A percentile compares a stretch with the other conserved stretches of the same genome.
Conservation (phyloP, 2,113 vertebrate genomes). For the Channa argus region DNA sequence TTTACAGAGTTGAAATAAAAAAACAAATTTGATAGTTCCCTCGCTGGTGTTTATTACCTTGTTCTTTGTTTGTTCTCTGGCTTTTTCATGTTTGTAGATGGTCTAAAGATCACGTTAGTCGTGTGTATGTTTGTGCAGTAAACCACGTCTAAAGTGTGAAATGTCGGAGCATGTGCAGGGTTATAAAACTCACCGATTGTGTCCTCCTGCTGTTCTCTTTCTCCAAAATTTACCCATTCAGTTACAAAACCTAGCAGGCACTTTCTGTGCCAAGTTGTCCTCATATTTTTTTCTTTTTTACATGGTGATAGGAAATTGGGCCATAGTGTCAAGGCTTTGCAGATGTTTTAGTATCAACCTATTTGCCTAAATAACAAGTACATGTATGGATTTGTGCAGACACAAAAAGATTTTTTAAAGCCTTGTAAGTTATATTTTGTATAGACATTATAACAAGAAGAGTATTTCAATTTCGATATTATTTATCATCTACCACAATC, state of each 20-base stretch:
- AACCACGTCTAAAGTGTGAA: constrained; percentile 14
- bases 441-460: not conserved
- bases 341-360: not conserved
- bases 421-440: not conserved
- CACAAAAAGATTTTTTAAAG: no score
- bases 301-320: not conserved
- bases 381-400: no score
- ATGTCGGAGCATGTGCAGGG: not conserved
- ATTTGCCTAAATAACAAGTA: no score
- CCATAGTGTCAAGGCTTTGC: not conserved
- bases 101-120: constrained; percentile 63
- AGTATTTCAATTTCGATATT: not conserved
- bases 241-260: not conserved
- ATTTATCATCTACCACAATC: no score
- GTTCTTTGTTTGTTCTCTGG: constrained; percentile 32
- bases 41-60: constrained; percentile 5
- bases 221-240: constrained; percentile 12
- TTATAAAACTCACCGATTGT: constrained; percentile 17
- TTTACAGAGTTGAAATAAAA: not conserved
- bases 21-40: not conserved
- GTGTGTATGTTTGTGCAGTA: not conserved
- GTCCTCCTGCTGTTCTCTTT: constrained; percentile 27
- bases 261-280: not conserved
- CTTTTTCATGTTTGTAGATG: constrained; percentile 38
- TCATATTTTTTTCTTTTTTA: not conserved